Evolutionary conservation across 2,888 invertebrate species (phyloP), one percentile per base, ranked within the genome.

Genomic region (Odontocerum albicorne): DNA sequence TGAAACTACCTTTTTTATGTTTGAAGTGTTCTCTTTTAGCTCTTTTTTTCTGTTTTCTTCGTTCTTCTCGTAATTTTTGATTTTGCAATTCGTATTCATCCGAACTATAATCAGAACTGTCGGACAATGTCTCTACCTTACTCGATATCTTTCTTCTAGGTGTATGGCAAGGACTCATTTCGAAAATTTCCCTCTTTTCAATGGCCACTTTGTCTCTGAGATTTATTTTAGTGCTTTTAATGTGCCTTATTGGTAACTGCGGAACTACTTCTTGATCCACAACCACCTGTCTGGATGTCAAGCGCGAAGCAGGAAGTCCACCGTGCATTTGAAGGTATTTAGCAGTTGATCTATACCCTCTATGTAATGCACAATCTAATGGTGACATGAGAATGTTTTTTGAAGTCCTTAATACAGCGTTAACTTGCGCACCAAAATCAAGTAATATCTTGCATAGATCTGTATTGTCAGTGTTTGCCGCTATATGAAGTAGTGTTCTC

Each of bases 321-420:
- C 95, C 94, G 65, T 94, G 90, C 66, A 93, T 84, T 71, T 94
- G 93, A 40, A 96, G 78, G 70, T 92, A 92, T 72, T 96, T 96
- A 20, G 96, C 96, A 46, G 93, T 92, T 1, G 94, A 92, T 50
- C 92, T 81, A 69, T 92, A 88, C 0, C 92, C 93, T 56, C 90
- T 84, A 65, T 87, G 87, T 3, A 95, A 78, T 0, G 96, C 94
- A 61, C 94, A 92, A 69, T 97, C 96, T 63, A 96, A 75, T 0
- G 96, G 93, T 0, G 96, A 96, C 75, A 95, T 83, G 46, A 90
- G 83, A 59, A 88, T 83, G 57, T 94, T 93, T 70, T 89, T 90
- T 1, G 87, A 86, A 27, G 90, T 92, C 52, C 90, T 80, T 62
- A 93, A 84, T 13, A 96, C 81, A 1, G 89, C 86, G 71, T 96